Conservation (phyloP, 2,113 vertebrate genomes). For the Penelope pileata region DNA sequence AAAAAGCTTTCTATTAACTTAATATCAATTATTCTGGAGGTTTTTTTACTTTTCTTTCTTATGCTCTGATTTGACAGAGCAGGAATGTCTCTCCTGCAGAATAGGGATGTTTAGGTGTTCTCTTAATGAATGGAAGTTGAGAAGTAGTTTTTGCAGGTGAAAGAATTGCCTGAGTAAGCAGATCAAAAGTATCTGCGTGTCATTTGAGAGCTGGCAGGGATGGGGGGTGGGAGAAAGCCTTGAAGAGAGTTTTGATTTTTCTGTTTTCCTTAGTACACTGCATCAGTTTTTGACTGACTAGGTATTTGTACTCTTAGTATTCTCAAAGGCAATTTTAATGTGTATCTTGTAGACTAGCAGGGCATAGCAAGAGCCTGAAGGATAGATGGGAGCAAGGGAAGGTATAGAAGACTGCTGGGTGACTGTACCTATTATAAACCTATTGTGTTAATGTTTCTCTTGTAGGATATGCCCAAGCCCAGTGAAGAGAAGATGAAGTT, state of each 20-base stretch:
- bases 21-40: neutral
- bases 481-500: slow-evolving; percentile 94
- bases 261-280: neutral
- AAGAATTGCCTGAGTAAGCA: neutral
- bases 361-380: neutral
- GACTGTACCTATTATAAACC: neutral
- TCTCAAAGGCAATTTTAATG: neutral
- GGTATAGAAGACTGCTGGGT: neutral
- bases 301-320: neutral
- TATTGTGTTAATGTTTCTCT: neutral
- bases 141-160: neutral
- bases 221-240: no score
- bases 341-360: neutral
- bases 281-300: neutral
- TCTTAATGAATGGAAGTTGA: neutral
- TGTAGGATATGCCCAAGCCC: slow-evolving; percentile 91
- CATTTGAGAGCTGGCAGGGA: neutral
- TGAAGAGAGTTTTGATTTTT: neutral
- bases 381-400: neutral
- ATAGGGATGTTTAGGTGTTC: neutral
- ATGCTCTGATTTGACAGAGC: neutral
- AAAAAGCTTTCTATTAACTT: neutral
- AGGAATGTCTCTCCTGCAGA: neutral
- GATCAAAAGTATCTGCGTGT: neutral
- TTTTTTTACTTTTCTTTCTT: neutral